Base-by-base conservation (phyloP, 2,888 invertebrate species). In the Silvanus unidentatus region DNA sequence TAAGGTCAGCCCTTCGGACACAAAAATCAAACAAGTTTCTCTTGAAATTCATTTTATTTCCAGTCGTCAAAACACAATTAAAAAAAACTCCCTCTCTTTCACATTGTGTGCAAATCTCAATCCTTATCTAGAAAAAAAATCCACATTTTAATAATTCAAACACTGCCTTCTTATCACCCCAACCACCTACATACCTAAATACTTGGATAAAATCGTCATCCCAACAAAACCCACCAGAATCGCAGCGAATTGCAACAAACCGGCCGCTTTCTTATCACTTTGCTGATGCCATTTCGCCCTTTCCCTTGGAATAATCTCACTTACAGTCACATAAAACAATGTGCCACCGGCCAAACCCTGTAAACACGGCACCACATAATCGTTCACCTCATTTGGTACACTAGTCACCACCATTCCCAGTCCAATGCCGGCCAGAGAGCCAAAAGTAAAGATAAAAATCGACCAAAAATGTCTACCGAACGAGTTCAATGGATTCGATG, bases 271-370 rank as follows among this genome's bases (percentile, higher is more conserved):
- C 39, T 69, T 69, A 32, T 69, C 69, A 22, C 63, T 64, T 55
- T 73, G 70, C 55, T 78, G 77, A 64, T 86, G 86, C 84, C 86
- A 87, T 50, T 80, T 76, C 38, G 85, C 81, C 50, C 86, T 76
- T 72, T 88, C 88, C 29, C 87, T 75, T 1, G 88, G 88, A 32
- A 88, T 69, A 35, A 88, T 82, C 68, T 88, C 88, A 59, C 84
- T 82, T 1, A 87, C 81, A 0, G 86, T 85, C 44, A 88, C 86
- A 68, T 88, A 88, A 1, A 88, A 72, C 1, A 88, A 73, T 1
- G 87, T 87, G 1, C 88, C 88, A 1, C 84, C 88, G 4, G 88
- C 86, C 34, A 88, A 59, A 0, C 82, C 80, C 75, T 83, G 83
- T 69, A 83, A 75, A 30, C 82, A 70, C 3, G 82, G 79, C 40